Percentiles rank a stretch among this genome's conserved stretches.
These are phyloP conservation scores for Coptotermes formosanus DNA, from an alignment of 1,140 invertebrate genomes.

Conservation along the genomic window DNA sequence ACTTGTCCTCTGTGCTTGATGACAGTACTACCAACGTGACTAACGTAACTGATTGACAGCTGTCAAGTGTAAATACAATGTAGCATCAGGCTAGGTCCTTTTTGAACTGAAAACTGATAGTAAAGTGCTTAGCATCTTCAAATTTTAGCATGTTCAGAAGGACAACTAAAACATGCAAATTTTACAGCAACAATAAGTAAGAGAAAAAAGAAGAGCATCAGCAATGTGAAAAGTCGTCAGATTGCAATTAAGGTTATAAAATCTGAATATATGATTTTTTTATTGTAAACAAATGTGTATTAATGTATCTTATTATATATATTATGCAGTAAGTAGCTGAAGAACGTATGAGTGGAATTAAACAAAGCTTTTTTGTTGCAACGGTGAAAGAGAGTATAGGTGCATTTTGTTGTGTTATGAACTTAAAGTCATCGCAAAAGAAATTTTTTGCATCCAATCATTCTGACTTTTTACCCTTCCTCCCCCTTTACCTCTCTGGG, in stretches of 20 bases:
- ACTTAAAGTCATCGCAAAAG: not conserved
- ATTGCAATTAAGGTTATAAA: constrained; percentile 16
- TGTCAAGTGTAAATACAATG: constrained; percentile 13
- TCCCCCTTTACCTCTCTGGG: not conserved
- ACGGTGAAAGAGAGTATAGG: not conserved
- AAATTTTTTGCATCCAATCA: not conserved
- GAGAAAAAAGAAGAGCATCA: not conserved
- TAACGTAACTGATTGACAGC: not conserved
- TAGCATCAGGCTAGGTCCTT: not conserved
- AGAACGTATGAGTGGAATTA: constrained; percentile 1
- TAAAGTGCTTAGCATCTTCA: constrained; percentile 11
- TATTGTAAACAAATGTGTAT: constrained; percentile 19
- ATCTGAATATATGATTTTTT: constrained; percentile 3
- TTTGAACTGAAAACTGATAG: not conserved
- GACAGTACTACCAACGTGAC: not conserved
- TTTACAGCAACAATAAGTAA: constrained; percentile 4
- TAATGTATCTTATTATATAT: constrained; percentile 20
- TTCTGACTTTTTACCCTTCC: constrained; percentile 6
- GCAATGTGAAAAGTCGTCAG: not conserved
- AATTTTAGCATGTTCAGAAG: not conserved
- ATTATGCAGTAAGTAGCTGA: constrained; percentile 6
- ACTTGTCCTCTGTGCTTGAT: not conserved
- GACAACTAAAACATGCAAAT: not conserved
- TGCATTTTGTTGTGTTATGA: not conserved
- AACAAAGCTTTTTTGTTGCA: constrained; percentile 8